Base-by-base conservation (phyloP, 2,888 invertebrate genomes). In the Cheilosia scutellata region DNA sequence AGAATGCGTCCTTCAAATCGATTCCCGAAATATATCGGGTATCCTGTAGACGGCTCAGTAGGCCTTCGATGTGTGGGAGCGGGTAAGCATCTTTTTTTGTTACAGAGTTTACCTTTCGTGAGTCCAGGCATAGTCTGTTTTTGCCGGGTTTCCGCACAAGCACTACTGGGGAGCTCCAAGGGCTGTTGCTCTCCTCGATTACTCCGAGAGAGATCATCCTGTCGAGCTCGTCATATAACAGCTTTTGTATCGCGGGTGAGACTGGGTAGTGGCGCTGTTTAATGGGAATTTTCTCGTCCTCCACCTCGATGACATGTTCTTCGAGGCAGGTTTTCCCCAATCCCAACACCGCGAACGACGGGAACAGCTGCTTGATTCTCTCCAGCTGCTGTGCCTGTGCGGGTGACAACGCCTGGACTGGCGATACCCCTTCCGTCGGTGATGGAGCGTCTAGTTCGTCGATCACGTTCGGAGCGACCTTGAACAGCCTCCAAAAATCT, bases 221-320 rank as follows among this genome's bases (percentile, higher is more conserved):
- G n/a, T 71, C 71, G 9, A 71, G 49, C 33, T 71, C 71, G 5
- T 58, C 71, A 11, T 60, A 71, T 31, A 60, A 5, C 2, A 71
- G 49, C 49, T 71, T 71, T 27, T 71, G 71, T 16, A 71, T 25
- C 3, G n/a, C 58, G 13, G 49, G 71, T 20, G 47, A 51, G 27
- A 71, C 40, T 37, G 71, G 71, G 16, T 71, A 71, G 7, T 71
- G 47, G 11, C 58, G 31, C n/a, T 60, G 57, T 7, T 60, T 51
- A 2, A 60, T 60, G 27, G 60, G 60, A 7, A 49, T 37, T 11
- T 37, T 37, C 11, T 37, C 37, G 37, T 62, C 62, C n/a, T 72
- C 51, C 51, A 71, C 57, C 37, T 58, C 70, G 1, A 70, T 70
- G 0, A 70, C 1, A 4, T 70, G 57, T 0, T 71, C 25, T 9